These are phyloP conservation scores for Germaria angustata DNA, from an alignment of 2,888 invertebrate genomes.

Conservation along the genomic window DNA sequence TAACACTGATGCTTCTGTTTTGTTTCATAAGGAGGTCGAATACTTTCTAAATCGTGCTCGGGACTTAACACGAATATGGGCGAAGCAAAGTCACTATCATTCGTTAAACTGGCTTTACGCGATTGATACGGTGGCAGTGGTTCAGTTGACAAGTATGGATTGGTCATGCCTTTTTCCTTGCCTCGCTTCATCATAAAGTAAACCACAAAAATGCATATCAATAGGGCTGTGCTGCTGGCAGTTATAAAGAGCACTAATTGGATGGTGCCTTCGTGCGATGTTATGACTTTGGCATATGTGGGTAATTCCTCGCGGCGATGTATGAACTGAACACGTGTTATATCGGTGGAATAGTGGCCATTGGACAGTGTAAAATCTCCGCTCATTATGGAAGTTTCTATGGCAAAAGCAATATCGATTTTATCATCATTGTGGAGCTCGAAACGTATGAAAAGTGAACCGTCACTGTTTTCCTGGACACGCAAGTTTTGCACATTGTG, in stretches of 20 bases:
- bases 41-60: slow-evolving; percentile 70
- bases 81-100: slow-evolving; percentile 77
- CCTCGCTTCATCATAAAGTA: slow-evolving; percentile 87
- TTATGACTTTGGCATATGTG: slow-evolving; percentile 73
- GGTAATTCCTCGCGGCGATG: slow-evolving; percentile 78
- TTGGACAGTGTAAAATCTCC: slow-evolving; percentile 74
- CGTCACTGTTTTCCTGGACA: slow-evolving; percentile 81
- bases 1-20: slow-evolving; percentile 39
- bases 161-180: slow-evolving; percentile 76
- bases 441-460: slow-evolving; percentile 82
- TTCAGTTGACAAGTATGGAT: slow-evolving; percentile 66
- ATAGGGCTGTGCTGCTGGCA: slow-evolving; percentile 88
- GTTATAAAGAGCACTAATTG: slow-evolving; percentile 89
- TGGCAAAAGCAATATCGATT: slow-evolving; percentile 88
- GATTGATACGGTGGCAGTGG: slow-evolving; percentile 56
- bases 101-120: slow-evolving; percentile 66
- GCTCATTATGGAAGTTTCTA: slow-evolving; percentile 87
- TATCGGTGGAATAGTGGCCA: slow-evolving; percentile 82
- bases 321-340: slow-evolving; percentile 84
- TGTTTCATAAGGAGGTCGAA: slow-evolving; percentile 65
- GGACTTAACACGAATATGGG: slow-evolving; percentile 80
- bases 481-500: slow-evolving; percentile 81
- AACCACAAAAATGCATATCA: slow-evolving; percentile 88
- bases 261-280: slow-evolving; percentile 81
- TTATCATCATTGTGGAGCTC: slow-evolving; percentile 86